phyloP scores from a whole-genome alignment of 2,797 vertebrate genomes.

The Nothura maculosa region DNA sequence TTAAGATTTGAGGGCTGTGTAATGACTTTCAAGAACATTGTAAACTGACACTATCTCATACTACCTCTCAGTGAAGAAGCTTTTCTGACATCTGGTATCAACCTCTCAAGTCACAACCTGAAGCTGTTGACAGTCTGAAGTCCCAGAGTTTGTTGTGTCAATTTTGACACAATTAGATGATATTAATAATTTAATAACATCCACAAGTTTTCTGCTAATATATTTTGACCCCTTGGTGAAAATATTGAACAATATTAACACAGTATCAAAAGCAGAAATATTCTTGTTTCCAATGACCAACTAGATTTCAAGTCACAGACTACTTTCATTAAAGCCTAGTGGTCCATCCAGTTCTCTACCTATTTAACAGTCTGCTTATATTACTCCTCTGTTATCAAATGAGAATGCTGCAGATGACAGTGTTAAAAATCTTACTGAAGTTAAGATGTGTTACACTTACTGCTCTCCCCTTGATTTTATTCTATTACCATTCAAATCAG shows the following conservation, averaged over 20 bases:
- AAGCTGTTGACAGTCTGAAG: background rate
- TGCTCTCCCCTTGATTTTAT: background rate
- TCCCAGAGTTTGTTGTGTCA: background rate
- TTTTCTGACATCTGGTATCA: background rate
- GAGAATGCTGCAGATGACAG: background rate
- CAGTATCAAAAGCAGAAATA: background rate
- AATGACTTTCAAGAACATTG: background rate
- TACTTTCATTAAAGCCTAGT: background rate
- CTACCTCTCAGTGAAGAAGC: background rate
- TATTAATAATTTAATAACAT: background rate
- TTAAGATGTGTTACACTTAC: background rate
- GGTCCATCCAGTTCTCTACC: background rate
- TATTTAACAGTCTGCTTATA: background rate
- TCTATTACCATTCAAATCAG: background rate
- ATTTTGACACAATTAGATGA: background rate
- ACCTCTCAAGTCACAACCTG: background rate
- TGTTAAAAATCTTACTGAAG: background rate
- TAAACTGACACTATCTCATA: background rate
- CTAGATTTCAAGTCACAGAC: background rate
- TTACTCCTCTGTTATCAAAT: background rate
- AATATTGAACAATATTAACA: background rate
- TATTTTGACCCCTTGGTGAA: background rate
- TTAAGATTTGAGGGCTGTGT: background rate
- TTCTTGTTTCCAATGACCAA: background rate
- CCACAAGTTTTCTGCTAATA: background rate